A percentile compares a stretch with the other conserved stretches of the same genome.
These are phyloP conservation scores for Metallyticus violacea DNA, from an alignment of 2,888 invertebrate genomes.

Conservation along the genomic window DNA sequence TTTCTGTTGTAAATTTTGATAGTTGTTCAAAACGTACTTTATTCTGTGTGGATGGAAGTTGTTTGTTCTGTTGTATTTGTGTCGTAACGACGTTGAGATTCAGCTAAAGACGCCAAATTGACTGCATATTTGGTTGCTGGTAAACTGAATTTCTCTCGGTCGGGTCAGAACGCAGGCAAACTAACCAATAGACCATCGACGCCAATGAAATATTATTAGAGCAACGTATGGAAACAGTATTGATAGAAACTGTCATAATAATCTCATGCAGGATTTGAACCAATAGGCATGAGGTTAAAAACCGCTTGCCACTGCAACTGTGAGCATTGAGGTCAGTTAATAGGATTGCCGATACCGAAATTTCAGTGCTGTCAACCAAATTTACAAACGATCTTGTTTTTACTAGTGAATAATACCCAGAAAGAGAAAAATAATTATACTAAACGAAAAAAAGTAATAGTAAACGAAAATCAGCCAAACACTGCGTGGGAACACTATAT, in stretches of 20 bases:
- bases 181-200: neutral
- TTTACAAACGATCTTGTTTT: neutral
- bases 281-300: neutral
- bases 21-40: no score
- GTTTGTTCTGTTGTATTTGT: no score
- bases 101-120: neutral
- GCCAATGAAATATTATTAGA: neutral
- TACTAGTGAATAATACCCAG: neutral
- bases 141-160: neutral
- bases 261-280: neutral
- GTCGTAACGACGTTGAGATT: no score
- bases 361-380: neutral
- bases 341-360: neutral
- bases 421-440: neutral
- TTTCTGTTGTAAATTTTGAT: no score
- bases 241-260: neutral
- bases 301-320: neutral
- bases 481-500: no score
- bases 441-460: no score
- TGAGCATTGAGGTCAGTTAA: neutral
- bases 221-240: no score
- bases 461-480: no score
- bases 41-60: no score
- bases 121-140: neutral
- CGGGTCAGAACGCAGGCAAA: neutral